Conservation (phyloP, 2,113 vertebrate species). For the Tychaedon coryphoeus region DNA sequence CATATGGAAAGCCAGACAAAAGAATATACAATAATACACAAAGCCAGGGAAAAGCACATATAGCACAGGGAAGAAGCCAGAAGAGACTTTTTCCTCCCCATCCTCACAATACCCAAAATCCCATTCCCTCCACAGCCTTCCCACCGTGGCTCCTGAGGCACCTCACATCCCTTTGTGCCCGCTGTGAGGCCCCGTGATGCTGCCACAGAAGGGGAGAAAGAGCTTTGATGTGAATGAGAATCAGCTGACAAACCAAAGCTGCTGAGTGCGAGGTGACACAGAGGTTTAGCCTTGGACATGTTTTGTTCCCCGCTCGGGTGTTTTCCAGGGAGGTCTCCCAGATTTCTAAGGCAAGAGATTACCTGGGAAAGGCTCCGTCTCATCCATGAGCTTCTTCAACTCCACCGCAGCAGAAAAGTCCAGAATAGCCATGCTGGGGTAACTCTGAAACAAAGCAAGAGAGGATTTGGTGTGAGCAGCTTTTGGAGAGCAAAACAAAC, state of each 20-base stretch:
- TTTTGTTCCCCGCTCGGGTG: rapidly evolving
- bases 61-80: neutral
- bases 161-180: neutral
- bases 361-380: neutral
- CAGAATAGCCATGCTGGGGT: neutral
- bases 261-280: rapidly evolving
- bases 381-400: neutral
- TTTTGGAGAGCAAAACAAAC: neutral
- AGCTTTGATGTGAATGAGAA: neutral
- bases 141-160: neutral
- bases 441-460: neutral
- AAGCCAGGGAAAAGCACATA: neutral
- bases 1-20: slow-evolving; percentile 30
- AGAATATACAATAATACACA: slow-evolving; percentile 28
- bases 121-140: neutral
- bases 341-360: neutral
- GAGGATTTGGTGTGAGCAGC: neutral
- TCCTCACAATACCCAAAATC: neutral
- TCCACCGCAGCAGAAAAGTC: neutral
- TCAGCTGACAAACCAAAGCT: neutral
- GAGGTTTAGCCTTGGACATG: neutral
- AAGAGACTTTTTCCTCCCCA: slow-evolving; percentile 2
- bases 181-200: neutral
- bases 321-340: neutral
- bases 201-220: neutral